Evolutionary conservation across 2,113 vertebrate genomes (phyloP), one percentile per base, ranked within the genome.

Genomic region (Polypterus bichir): DNA sequence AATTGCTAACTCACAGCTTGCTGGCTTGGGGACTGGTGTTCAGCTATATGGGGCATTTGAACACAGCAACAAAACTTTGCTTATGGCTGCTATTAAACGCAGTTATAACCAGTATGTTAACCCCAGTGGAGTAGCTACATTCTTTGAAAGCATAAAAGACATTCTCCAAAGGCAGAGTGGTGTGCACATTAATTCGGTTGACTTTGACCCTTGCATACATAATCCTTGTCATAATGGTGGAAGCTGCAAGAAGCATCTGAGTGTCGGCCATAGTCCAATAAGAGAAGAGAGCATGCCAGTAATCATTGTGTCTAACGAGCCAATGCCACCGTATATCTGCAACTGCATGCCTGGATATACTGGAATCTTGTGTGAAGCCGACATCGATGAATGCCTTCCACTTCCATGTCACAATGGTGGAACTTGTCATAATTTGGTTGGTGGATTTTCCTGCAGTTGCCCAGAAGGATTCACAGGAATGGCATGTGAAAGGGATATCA

Each of bases 61-160:
- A 65, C 81, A 89, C 54, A 85, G 81, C 77, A 93, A 97, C 65
- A 85, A 86, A 65, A 97, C 96, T 1, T 95, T 93, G 68, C 73
- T 97, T 46, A 86, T 92, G 89, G 91, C 87, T 0, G 94, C 96
- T 0, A 71, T 98, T 70, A 92, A 86, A 76, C 82, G 93, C 0
- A 69, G 71, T 69, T 79, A 77, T 7, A 90, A 78, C 65, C 93
- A 94, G 68, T 98, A 98, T 1, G 88, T 99, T 55, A 97, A 81
- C 65, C 89, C 93, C 69, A 93, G 92, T 0, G 94, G 93, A 0
- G 94, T 92, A 48, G 90, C 92, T 62, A 95, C 96, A 68, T 99
- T 97, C 84, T 99, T 99, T 3, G 92, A 98, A 73, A 97, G 93
- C 78, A 93, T 97, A 77, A 93, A 89, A 74, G 94, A 97, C 44